Conservation (phyloP, 2,888 invertebrate genomes). For the Chaitophorus viminalis region DNA sequence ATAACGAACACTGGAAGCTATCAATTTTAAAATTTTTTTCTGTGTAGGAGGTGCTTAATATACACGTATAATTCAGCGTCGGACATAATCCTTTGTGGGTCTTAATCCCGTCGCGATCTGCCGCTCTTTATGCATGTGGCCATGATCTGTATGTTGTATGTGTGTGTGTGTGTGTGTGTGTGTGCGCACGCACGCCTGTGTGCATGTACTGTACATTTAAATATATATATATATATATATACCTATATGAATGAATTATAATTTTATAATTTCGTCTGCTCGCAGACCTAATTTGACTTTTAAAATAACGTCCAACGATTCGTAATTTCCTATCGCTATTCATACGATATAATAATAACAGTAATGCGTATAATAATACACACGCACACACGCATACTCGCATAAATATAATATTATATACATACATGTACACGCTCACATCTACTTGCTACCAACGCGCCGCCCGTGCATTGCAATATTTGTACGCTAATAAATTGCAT, state of each 20-base stretch:
- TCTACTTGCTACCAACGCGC: background rate
- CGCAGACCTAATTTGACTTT: conserved; percentile 57
- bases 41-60: background rate
- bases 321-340: background rate
- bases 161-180: background rate
- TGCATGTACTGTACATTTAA: background rate
- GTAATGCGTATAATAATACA: no score
- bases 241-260: background rate
- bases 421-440: background rate
- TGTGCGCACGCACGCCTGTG: background rate
- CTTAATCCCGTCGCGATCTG: conserved; percentile 32
- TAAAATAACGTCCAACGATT: conserved; percentile 46
- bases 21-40: conserved; percentile 19
- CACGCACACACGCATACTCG: no score
- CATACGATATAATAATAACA: background rate
- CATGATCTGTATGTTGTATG: background rate
- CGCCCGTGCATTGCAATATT: background rate
- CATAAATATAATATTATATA: background rate
- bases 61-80: background rate
- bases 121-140: background rate
- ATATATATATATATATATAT: background rate
- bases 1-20: conserved; percentile 8
- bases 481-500: conserved; percentile 38
- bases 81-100: conserved; percentile 34
- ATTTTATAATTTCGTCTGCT: conserved; percentile 22